phyloP scores from a whole-genome alignment of 2,113 vertebrate species.

The Sisor rabdophorus region DNA sequence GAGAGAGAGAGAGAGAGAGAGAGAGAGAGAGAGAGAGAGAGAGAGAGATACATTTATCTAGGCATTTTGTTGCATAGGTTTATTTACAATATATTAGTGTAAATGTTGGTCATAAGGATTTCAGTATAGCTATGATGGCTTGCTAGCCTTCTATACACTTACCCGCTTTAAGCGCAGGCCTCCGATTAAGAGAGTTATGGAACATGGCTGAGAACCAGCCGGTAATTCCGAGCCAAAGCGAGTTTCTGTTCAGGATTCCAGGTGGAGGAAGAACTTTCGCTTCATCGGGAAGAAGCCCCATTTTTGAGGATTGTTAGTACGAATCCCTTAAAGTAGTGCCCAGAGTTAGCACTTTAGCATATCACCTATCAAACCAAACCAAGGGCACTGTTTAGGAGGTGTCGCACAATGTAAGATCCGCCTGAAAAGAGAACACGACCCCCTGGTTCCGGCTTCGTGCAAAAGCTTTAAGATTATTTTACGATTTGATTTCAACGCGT shows the following conservation, averaged over 20 bases:
- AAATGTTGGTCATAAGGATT: too few relatives aligned
- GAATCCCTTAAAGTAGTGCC: neutral
- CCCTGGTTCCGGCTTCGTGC: slow-evolving; percentile 33
- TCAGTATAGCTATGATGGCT: neutral
- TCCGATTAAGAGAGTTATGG: slow-evolving; percentile 64
- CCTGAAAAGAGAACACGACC: neutral
- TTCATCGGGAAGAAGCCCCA: slow-evolving; percentile 72
- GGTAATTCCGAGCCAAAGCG: slow-evolving; percentile 56
- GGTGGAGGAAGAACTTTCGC: slow-evolving; percentile 72
- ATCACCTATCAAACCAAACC: slow-evolving; percentile 61
- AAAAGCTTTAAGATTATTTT: neutral
- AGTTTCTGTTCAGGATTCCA: slow-evolving; percentile 66
- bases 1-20: too few relatives aligned
- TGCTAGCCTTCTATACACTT: slow-evolving; percentile 4
- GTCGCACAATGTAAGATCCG: slow-evolving; percentile 45
- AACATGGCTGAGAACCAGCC: slow-evolving; percentile 69
- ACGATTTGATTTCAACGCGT: too few relatives aligned
- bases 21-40: too few relatives aligned
- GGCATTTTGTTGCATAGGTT: too few relatives aligned
- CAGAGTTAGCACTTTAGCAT: neutral
- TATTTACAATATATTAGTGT: too few relatives aligned
- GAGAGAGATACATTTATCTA: too few relatives aligned
- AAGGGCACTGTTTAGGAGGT: slow-evolving; percentile 54
- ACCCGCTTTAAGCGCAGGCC: slow-evolving; percentile 72
- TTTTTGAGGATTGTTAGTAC: slow-evolving; percentile 32